phyloP scores from a whole-genome alignment of 2,888 invertebrate genomes.

The Kuschelorhynchus macadamiae region DNA sequence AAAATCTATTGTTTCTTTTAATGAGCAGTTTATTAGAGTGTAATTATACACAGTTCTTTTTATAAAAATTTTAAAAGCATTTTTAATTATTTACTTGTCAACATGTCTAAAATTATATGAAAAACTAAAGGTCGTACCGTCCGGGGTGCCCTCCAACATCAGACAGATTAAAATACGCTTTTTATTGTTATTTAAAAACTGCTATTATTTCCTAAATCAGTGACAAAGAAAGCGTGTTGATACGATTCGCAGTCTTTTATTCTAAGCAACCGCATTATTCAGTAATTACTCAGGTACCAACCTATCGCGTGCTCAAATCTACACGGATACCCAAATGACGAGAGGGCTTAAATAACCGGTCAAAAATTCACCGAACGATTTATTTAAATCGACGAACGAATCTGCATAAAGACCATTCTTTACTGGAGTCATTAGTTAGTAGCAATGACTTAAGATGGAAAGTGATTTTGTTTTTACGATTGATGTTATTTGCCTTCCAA shows the following conservation, averaged over 20 bases:
- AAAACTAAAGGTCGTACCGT: no score
- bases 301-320: conserved; percentile 15
- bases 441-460: conserved; percentile 32
- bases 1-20: no score
- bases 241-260: background rate
- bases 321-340: conserved; percentile 2
- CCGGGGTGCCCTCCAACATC: no score
- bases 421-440: conserved; percentile 32
- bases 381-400: conserved; percentile 4
- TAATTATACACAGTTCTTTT: no score
- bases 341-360: background rate
- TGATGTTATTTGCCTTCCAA: conserved; percentile 28
- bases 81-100: no score
- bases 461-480: conserved; percentile 36
- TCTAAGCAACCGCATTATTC: background rate
- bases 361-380: background rate
- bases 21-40: no score
- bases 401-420: conserved; percentile 37
- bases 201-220: no score
- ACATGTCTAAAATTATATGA: no score
- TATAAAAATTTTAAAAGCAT: no score
- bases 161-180: no score
- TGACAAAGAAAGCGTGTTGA: background rate
- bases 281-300: conserved; percentile 4
- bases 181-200: no score